Evolutionary conservation across 2,797 vertebrate genomes (phyloP), one percentile per base, ranked within the genome.

Genomic region (Botia almorhae): DNA sequence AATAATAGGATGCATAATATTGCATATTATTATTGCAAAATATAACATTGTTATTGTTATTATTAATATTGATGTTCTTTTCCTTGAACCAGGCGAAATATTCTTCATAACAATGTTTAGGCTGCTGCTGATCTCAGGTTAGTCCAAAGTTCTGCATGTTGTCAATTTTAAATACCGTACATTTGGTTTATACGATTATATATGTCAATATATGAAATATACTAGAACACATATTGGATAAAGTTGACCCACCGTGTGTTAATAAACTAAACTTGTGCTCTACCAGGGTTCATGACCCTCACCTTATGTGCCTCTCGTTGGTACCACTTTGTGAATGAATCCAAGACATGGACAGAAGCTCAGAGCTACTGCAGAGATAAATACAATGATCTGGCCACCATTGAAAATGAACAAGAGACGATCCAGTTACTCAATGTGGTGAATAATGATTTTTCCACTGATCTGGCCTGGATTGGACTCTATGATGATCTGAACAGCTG

Each of bases 331-430:
- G 71, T 88, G 11, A 21, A 43, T 2, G 7, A 0, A 3, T 4
- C 2, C 3, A 82, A 65, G 83, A 87, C 68, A 23, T 92, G 89
- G 88, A 5, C 36, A 56, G 82, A 83, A 0, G 87, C 90, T 68
- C 87, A 83, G 84, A 48, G 1, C 0, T 82, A 60, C 56, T 60
- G 56, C 13, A 60, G 56, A 26, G 21, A 60, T 3, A 60, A 60
- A 60, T 60, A 60, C 33, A 36, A 2, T n/a, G 88, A 90, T 65
- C 83, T 90, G 17, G 85, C 79, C 61, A 84, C 81, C 0, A 8
- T 87, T 17, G 13, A 6, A 0, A 69, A 56, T 50, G 0, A 5
- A 21, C 39, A 64, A 0, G 76, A 88, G n/a, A 61, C 68, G 10
- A 0, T 33, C 3, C 51, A 4, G 2, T 26, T 89, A 8, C 19